phyloP scores from a whole-genome alignment of 2,888 invertebrate genomes.

The Diaperis boleti region DNA sequence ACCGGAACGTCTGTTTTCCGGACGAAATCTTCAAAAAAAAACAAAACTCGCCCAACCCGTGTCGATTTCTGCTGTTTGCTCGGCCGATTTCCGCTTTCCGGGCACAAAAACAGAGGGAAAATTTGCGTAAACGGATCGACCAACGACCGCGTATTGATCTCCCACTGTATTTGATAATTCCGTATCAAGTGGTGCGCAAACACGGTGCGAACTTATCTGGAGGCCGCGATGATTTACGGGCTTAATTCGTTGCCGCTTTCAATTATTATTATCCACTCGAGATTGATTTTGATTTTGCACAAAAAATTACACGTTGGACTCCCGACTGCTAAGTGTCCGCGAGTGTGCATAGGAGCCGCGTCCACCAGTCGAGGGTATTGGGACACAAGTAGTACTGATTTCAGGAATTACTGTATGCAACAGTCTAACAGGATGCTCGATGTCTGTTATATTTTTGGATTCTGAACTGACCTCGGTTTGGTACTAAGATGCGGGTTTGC shows the following conservation, averaged over 20 bases:
- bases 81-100: neutral
- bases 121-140: neutral
- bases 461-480: too few species aligned
- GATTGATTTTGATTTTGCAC: neutral
- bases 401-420: too few species aligned
- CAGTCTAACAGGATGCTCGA: too few species aligned
- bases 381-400: too few species aligned
- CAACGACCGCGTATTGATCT: neutral
- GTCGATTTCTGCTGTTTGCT: neutral
- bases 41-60: neutral
- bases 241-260: neutral
- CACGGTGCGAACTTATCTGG: conserved; percentile 1
- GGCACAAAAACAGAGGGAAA: neutral
- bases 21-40: conserved; percentile 18
- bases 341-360: too few species aligned
- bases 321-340: too few species aligned
- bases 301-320: too few species aligned
- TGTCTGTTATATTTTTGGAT: too few species aligned
- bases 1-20: conserved; percentile 9
- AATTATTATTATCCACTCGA: conserved; percentile 5
- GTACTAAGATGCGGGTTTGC: too few species aligned
- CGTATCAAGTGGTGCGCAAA: conserved; percentile 6
- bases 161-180: neutral
- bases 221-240: neutral
- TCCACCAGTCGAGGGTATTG: too few species aligned